Evolutionary conservation across 2,888 invertebrate genomes (phyloP).

Genomic region (Rhopalosiphum nymphaeae): DNA sequence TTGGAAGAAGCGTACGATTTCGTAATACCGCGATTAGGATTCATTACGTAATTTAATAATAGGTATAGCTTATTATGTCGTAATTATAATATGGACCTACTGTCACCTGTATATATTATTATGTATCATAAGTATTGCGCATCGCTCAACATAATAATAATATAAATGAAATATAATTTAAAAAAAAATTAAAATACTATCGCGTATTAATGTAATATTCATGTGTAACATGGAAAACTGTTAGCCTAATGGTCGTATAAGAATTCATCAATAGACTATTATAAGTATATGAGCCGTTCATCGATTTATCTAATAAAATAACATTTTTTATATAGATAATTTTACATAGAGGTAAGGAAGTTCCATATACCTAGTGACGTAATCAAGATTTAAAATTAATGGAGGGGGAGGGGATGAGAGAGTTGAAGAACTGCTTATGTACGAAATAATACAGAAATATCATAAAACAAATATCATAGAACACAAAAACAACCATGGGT

Average conservation of each 20-base stretch:
- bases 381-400: neutral
- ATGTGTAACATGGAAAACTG: neutral
- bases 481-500: neutral
- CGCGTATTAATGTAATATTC: neutral
- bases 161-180: neutral
- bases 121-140: neutral
- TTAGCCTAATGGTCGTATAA: neutral
- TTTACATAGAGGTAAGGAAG: neutral
- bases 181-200: too few relatives aligned
- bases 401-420: too few relatives aligned
- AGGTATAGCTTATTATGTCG: conserved; percentile 10
- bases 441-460: too few relatives aligned
- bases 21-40: neutral
- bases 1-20: neutral
- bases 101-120: neutral
- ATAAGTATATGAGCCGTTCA: neutral
- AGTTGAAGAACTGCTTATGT: neutral
- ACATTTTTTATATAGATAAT: neutral
- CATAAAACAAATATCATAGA: neutral
- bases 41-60: neutral
- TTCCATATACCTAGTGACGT: neutral
- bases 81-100: neutral
- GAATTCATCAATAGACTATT: neutral
- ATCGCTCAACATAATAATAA: neutral
- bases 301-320: neutral